These are phyloP conservation scores for Pristionchus maxplancki DNA, from an alignment of 2,888 invertebrate species.

Conservation along the genomic window DNA sequence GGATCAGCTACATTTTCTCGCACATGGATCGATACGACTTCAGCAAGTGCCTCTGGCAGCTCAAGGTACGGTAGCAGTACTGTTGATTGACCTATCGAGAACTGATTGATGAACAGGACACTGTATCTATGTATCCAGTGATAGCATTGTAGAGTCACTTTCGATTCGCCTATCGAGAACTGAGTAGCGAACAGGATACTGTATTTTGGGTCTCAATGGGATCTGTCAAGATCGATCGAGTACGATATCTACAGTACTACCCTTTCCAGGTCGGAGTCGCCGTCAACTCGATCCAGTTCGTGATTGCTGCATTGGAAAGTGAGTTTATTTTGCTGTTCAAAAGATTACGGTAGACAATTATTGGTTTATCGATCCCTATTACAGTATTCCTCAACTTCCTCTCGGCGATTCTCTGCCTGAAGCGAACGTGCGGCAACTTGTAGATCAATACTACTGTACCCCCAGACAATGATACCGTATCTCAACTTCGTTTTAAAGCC, in stretches of 20 bases:
- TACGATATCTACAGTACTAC: background rate
- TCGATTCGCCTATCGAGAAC: no score
- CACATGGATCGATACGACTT: conserved; percentile 76
- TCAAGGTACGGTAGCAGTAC: conserved; percentile 64
- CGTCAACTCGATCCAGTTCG: conserved; percentile 74
- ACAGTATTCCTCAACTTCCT: conserved; percentile 71
- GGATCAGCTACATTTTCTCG: conserved; percentile 74
- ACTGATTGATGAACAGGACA: no score
- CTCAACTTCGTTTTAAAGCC: background rate
- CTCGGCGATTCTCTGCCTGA: conserved; percentile 71
- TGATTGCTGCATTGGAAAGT: conserved; percentile 70
- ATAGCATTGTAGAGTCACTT: no score
- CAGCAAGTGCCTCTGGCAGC: conserved; percentile 66
- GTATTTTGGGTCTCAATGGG: conserved; percentile 35
- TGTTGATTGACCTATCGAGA: background rate
- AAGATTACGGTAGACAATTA: background rate
- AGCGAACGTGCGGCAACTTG: conserved; percentile 63
- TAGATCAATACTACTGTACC: background rate
- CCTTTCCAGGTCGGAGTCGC: conserved; percentile 71
- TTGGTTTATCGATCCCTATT: conserved; percentile 51
- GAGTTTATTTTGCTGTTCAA: background rate
- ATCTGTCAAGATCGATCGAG: background rate
- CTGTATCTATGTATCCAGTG: no score
- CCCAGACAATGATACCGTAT: background rate
- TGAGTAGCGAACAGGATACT: no score